phyloP scores from a whole-genome alignment of 1,140 invertebrate genomes.

The Lanistes nyassanus region DNA sequence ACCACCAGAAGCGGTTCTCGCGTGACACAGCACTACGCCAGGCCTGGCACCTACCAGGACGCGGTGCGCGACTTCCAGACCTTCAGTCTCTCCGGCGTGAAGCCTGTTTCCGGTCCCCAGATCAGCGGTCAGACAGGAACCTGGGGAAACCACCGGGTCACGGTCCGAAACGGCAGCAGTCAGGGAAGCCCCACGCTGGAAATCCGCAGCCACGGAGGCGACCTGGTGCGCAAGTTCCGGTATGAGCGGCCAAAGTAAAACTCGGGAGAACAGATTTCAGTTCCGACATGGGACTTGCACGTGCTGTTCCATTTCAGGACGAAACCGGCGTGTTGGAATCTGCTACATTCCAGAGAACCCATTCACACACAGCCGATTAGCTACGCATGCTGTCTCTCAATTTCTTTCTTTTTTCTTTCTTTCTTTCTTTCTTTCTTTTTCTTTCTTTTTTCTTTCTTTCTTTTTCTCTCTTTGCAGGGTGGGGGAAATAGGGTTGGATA shows the following conservation, averaged over 20 bases:
- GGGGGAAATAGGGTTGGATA: no score
- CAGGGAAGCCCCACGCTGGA: slow-evolving; percentile 25
- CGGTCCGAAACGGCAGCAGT: slow-evolving; percentile 19
- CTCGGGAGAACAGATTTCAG: no score
- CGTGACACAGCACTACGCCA: slow-evolving; percentile 25
- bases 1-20: slow-evolving; percentile 23
- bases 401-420: no score
- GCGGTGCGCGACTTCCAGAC: slow-evolving; percentile 32
- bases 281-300: no score
- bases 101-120: not conserved
- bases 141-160: slow-evolving; percentile 22
- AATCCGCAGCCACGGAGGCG: slow-evolving; percentile 24
- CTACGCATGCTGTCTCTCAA: no score
- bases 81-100: not conserved
- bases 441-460: no score
- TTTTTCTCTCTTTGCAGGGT: no score
- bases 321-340: no score
- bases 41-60: slow-evolving; percentile 23
- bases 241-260: slow-evolving; percentile 9
- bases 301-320: no score
- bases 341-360: no score
- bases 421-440: no score
- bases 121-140: slow-evolving; percentile 20
- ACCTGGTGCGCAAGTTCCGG: slow-evolving; percentile 31
- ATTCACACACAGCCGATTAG: no score